These are phyloP conservation scores for Botrylloides violaceus DNA, from an alignment of 23 tunicate species.

Conservation along the genomic window DNA sequence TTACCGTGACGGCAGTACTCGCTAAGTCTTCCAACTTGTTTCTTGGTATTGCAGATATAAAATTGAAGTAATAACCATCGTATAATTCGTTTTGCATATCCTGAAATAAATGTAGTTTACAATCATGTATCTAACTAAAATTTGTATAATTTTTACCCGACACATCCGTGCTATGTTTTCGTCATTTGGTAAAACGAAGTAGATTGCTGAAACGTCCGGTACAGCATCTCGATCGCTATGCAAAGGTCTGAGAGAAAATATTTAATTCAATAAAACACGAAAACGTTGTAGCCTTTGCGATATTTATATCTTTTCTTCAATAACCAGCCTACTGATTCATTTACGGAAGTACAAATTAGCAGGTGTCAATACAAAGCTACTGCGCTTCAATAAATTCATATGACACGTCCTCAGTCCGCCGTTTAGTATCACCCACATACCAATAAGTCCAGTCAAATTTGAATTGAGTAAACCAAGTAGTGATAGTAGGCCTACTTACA, in stretches of 20 bases:
- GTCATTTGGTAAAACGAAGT: constrained; percentile 83
- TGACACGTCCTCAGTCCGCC: background rate
- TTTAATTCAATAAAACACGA: too few species aligned
- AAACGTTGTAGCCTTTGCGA: too few species aligned
- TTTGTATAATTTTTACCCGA: constrained; percentile 25
- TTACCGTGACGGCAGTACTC: constrained; percentile 61
- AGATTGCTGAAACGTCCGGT: constrained; percentile 89
- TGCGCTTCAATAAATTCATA: too few species aligned
- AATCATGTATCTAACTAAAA: background rate
- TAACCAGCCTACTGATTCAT: too few species aligned
- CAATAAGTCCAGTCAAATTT: too few species aligned
- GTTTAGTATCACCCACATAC: background rate
- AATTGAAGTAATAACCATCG: constrained; percentile 86
- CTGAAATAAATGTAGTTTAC: background rate
- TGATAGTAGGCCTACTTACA: constrained; percentile 17
- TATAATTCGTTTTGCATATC: constrained; percentile 85
- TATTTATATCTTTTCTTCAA: too few species aligned
- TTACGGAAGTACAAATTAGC: too few species aligned
- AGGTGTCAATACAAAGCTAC: too few species aligned
- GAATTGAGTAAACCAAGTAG: background rate
- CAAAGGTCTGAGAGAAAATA: constrained; percentile 35
- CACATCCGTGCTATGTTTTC: constrained; percentile 76
- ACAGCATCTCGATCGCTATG: constrained; percentile 67
- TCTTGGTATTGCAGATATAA: constrained; percentile 91
- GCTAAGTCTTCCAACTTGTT: constrained; percentile 93